Evolutionary conservation across 2,888 invertebrate genomes (phyloP).

Genomic region (Mythimna vitellina): DNA sequence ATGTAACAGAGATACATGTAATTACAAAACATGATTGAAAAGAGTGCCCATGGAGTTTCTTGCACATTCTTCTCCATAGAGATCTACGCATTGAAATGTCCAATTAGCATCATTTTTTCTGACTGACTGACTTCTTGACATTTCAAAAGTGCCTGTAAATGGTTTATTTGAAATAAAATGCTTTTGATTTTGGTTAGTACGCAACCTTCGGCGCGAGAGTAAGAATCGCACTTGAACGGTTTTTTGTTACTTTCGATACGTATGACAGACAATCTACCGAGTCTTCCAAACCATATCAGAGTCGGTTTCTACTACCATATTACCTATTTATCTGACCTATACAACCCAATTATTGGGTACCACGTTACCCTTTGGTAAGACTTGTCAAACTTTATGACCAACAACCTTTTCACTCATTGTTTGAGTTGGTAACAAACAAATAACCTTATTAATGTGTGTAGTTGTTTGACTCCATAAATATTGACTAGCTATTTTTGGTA

Average conservation of each 20-base stretch:
- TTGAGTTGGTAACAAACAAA: slow-evolving; percentile 7
- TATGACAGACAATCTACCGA: neutral
- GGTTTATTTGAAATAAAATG: too few species aligned
- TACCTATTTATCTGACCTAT: neutral
- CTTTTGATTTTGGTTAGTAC: neutral
- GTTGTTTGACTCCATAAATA: neutral
- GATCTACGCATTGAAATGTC: too few species aligned
- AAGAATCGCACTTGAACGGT: neutral
- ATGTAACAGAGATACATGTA: too few species aligned
- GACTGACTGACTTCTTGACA: too few species aligned
- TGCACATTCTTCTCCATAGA: too few species aligned
- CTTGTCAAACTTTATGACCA: neutral
- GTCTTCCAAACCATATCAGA: neutral
- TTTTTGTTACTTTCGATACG: neutral
- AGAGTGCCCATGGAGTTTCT: too few species aligned
- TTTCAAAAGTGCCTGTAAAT: too few species aligned
- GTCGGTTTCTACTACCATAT: neutral
- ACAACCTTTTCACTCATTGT: neutral
- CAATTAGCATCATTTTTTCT: too few species aligned
- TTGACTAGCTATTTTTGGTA: neutral
- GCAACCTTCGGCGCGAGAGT: neutral
- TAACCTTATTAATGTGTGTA: slow-evolving; percentile 2
- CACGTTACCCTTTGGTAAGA: neutral
- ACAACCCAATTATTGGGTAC: neutral
- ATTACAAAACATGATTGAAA: too few species aligned